Evolutionary conservation across 1,140 invertebrate species (phyloP).

Genomic region (Drosophila guanche): DNA sequence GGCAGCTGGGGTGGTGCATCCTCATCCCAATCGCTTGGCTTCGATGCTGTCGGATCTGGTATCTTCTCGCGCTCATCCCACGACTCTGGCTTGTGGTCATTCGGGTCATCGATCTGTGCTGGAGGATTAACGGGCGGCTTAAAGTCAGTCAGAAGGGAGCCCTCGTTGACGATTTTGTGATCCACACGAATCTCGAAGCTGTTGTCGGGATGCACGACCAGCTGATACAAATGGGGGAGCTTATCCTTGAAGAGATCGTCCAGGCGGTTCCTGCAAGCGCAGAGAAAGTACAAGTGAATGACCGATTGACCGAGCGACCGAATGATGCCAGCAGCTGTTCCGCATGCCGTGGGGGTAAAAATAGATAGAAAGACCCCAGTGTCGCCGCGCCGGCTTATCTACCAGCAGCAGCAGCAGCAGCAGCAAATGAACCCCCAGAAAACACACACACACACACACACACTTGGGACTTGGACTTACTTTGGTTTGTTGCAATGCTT

Average conservation of each 20-base stretch:
- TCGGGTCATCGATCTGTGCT: conserved; percentile 96
- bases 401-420: no score
- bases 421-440: no score
- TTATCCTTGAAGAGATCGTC: conserved; percentile 97
- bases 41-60: conserved; percentile 92
- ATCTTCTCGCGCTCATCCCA: conserved; percentile 99
- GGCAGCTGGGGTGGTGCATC: conserved; percentile 94
- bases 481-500: conserved; percentile 96
- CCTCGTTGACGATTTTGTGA: conserved; percentile 92
- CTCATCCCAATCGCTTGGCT: conserved; percentile 98
- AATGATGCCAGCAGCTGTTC: no score
- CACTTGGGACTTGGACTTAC: conserved; percentile 73
- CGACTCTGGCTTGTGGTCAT: conserved; percentile 94
- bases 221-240: conserved; percentile 96
- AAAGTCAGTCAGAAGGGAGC: conserved; percentile 95
- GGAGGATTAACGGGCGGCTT: conserved; percentile 97
- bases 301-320: conserved; percentile 7
- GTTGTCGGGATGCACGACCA: conserved; percentile 95
- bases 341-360: conserved; percentile 14
- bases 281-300: conserved; percentile 32
- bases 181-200: conserved; percentile 89
- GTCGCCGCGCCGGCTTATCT: conserved; percentile 10
- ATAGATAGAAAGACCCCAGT: conserved; percentile 17
- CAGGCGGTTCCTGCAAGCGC: conserved; percentile 86
- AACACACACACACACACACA: not conserved